These are phyloP conservation scores for Myotis myotis DNA, from an alignment of 2,797 vertebrate genomes.

Conservation along the genomic window DNA sequence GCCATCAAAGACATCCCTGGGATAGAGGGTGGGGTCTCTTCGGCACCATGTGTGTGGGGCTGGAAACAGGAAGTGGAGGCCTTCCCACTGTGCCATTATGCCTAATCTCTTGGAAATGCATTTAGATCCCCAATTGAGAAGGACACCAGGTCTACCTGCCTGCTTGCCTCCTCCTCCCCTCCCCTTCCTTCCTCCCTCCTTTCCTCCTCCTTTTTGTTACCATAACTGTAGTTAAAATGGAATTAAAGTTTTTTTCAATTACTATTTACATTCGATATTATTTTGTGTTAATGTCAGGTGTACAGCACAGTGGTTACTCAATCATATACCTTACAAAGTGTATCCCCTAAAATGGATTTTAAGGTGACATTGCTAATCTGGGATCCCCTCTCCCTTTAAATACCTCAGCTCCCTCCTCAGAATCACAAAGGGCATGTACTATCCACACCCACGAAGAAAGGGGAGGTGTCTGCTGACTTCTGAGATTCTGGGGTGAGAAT, in stretches of 20 bases:
- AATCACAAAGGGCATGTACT: neutral
- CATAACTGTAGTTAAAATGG: neutral
- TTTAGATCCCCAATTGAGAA: neutral
- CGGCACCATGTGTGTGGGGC: neutral
- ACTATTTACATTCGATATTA: neutral
- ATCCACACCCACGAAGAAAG: neutral
- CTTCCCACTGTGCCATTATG: neutral
- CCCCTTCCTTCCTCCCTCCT: rapidly evolving
- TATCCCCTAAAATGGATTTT: neutral
- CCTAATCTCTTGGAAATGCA: neutral
- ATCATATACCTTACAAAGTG: no score
- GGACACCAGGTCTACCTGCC: neutral
- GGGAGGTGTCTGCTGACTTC: neutral
- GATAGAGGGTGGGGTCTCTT: neutral
- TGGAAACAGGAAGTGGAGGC: neutral
- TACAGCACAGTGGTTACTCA: no score
- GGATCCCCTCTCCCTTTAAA: neutral
- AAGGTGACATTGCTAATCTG: neutral
- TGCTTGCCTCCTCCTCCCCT: neutral
- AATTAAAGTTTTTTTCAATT: neutral
- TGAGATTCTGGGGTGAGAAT: neutral
- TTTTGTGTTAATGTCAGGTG: neutral
- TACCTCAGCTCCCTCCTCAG: neutral
- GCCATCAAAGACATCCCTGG: neutral
- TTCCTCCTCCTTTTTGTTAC: neutral